Percentiles rank a stretch among this genome's conserved stretches.
These are phyloP conservation scores for Marmota monax DNA, from an alignment of 2,113 vertebrate species.

Conservation along the genomic window DNA sequence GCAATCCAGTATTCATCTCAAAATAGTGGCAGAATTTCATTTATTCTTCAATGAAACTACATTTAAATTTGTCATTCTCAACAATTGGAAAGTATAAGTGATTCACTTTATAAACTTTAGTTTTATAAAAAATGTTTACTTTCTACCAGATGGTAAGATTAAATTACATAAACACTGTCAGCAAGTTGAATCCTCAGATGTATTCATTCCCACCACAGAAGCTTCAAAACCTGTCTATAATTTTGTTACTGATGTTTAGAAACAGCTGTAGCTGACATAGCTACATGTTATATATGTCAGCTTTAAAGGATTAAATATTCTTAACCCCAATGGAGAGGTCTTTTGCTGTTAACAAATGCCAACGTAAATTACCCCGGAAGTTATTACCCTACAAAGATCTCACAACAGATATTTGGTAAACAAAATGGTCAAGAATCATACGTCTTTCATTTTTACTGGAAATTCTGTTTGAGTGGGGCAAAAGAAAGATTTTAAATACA, in stretches of 20 bases:
- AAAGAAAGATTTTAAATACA: constrained; percentile 51
- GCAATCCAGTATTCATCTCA: background rate
- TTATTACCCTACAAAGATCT: constrained; percentile 48
- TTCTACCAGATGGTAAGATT: constrained; percentile 95
- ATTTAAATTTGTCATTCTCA: constrained; percentile 79
- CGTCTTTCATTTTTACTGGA: constrained; percentile 55
- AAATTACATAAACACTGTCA: constrained; percentile 95
- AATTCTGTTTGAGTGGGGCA: background rate
- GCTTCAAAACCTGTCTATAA: constrained; percentile 91
- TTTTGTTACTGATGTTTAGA: constrained; percentile 91
- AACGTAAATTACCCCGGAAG: constrained; percentile 70
- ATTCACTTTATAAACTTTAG: constrained; percentile 89
- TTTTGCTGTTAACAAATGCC: constrained; percentile 78
- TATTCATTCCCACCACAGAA: constrained; percentile 89
- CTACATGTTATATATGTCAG: constrained; percentile 86
- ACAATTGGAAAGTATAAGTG: constrained; percentile 81
- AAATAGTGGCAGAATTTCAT: constrained; percentile 33
- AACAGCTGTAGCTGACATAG: constrained; percentile 91
- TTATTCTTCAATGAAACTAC: constrained; percentile 79
- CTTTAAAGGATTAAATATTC: constrained; percentile 88
- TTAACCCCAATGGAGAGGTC: constrained; percentile 82
- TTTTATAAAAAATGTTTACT: constrained; percentile 92
- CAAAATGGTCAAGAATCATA: constrained; percentile 68
- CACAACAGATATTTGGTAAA: constrained; percentile 77
- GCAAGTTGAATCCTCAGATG: constrained; percentile 92